phyloP scores from a whole-genome alignment of 2,888 invertebrate genomes.

The Poecilus cupreus region DNA sequence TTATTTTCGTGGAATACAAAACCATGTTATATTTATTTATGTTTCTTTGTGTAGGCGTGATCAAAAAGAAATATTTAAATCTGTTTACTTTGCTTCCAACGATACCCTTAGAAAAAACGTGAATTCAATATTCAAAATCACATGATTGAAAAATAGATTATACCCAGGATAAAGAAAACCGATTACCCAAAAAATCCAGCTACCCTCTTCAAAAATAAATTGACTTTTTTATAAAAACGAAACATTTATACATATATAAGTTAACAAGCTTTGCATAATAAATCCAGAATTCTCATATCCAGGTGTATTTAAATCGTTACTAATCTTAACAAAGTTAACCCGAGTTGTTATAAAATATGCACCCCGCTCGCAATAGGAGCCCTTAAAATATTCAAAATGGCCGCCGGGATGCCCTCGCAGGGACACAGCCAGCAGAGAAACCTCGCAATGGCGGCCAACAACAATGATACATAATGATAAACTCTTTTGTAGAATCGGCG shows the following conservation, averaged over 20 bases:
- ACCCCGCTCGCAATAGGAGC: constrained; percentile 50
- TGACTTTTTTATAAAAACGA: constrained; percentile 44
- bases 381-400: constrained; percentile 55
- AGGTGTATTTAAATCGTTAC: constrained; percentile 56
- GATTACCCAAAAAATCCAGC: constrained; percentile 8
- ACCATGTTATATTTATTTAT: constrained; percentile 30
- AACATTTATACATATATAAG: constrained; percentile 30
- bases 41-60: constrained; percentile 1
- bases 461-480: constrained; percentile 58
- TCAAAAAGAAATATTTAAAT: constrained; percentile 28
- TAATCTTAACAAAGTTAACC: constrained; percentile 54
- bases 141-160: constrained; percentile 49
- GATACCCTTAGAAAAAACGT: constrained; percentile 9
- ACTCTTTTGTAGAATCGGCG: constrained; percentile 52
- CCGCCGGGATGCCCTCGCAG: constrained; percentile 3
- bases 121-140: constrained; percentile 35
- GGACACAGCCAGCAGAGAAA: not conserved
- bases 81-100: not conserved
- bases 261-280: constrained; percentile 57
- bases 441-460: constrained; percentile 11
- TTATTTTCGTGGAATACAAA: not conserved
- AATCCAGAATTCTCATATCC: constrained; percentile 51
- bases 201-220: constrained; percentile 30
- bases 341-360: constrained; percentile 57
- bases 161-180: constrained; percentile 10